Percentiles rank a stretch among this genome's conserved stretches.
phyloP scores from a whole-genome alignment of 2,113 vertebrate species.

The Poeciliopsis retropinna region DNA sequence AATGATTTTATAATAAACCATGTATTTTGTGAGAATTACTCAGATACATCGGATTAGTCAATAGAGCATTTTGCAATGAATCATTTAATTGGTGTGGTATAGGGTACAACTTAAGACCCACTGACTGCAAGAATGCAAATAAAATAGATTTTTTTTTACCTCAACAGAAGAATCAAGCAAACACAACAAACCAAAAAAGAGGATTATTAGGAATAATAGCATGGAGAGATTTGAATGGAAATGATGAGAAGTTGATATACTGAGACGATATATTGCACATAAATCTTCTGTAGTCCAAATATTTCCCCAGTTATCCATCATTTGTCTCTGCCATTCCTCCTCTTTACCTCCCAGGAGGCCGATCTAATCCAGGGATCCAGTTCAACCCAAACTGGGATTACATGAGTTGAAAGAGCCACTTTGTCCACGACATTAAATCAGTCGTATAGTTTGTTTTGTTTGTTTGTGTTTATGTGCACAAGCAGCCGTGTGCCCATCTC shows the following conservation, averaged over 20 bases:
- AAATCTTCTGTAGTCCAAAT: neutral
- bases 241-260: neutral
- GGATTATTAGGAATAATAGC: neutral
- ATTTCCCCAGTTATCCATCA: constrained; percentile 11
- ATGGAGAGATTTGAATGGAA: neutral
- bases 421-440: constrained; percentile 67
- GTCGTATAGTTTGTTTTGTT: constrained; percentile 17
- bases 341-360: constrained; percentile 12
- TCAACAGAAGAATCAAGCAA: neutral
- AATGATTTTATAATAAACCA: no score
- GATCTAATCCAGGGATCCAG: constrained; percentile 74
- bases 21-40: no score
- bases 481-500: neutral
- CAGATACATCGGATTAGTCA: no score
- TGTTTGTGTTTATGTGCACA: neutral
- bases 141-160: neutral
- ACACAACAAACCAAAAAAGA: neutral
- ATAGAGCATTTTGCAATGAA: no score
- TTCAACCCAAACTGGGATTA: constrained; percentile 71
- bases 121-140: neutral
- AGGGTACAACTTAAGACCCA: no score
- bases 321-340: constrained; percentile 19
- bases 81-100: no score
- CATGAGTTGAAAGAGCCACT: constrained; percentile 73
- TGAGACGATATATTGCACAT: neutral